These are phyloP conservation scores for Acipenser transmontanus DNA, from an alignment of 2,797 vertebrate genomes.

Conservation along the genomic window DNA sequence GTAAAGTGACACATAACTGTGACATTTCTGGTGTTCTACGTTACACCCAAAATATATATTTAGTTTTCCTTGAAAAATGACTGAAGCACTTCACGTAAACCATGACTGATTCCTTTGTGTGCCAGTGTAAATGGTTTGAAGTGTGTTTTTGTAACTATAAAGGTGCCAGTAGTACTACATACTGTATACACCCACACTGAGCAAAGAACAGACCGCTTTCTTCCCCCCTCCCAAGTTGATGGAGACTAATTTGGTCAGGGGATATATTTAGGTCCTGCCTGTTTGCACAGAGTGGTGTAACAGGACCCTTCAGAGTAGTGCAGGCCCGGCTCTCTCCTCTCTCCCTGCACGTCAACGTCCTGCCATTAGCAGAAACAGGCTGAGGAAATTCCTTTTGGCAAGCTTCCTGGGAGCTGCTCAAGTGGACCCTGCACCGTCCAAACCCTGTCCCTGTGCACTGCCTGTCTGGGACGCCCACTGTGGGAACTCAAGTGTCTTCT, in stretches of 20 bases:
- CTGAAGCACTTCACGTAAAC: too few relatives aligned
- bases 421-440: neutral
- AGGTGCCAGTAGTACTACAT: too few relatives aligned
- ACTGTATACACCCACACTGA: too few relatives aligned
- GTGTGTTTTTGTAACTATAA: too few relatives aligned
- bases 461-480: neutral
- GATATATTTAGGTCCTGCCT: slow-evolving; percentile 29
- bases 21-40: too few relatives aligned
- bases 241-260: slow-evolving; percentile 13
- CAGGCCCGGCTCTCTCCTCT: slow-evolving; percentile 10
- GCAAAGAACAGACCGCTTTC: too few relatives aligned
- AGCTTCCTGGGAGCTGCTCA: neutral
- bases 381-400: neutral
- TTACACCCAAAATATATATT: too few relatives aligned
- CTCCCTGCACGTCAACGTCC: neutral
- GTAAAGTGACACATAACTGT: too few relatives aligned
- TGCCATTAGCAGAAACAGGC: neutral
- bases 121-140: too few relatives aligned
- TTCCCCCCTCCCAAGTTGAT: slow-evolving; percentile 10
- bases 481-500: neutral
- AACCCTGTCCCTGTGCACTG: neutral
- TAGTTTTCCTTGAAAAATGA: too few relatives aligned
- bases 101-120: too few relatives aligned
- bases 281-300: slow-evolving; percentile 24
- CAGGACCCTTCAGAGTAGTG: slow-evolving; percentile 18